These are phyloP conservation scores for Symphodus melops DNA, from an alignment of 2,113 vertebrate species.

Conservation along the genomic window DNA sequence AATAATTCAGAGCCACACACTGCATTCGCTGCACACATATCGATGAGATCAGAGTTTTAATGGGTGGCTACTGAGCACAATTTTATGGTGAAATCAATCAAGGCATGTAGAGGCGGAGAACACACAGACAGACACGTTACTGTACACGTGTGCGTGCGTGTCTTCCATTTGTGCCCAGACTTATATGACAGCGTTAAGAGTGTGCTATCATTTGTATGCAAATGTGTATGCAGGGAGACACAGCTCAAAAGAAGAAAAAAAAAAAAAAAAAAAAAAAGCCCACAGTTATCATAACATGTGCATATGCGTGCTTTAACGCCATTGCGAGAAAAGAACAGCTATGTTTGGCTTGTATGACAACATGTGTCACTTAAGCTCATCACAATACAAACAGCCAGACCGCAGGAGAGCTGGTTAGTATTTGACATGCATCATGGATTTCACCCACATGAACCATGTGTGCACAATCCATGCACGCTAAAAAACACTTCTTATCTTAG, in stretches of 20 bases:
- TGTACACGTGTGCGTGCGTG: conserved; percentile 4
- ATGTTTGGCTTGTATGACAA: conserved; percentile 19
- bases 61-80: conserved; percentile 86
- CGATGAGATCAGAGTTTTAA: conserved; percentile 89
- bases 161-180: conserved; percentile 3
- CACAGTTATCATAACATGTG: background rate
- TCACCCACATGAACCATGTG: conserved; percentile 36
- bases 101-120: conserved; percentile 68
- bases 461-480: conserved; percentile 27
- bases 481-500: conserved; percentile 37
- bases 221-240: conserved; percentile 1
- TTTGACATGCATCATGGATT: conserved; percentile 55
- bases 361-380: conserved; percentile 43
- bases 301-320: conserved; percentile 4
- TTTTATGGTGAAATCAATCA: conserved; percentile 91
- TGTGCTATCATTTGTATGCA: background rate
- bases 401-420: conserved; percentile 55
- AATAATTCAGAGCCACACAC: conserved; percentile 87
- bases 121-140: conserved; percentile 49
- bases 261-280: too few relatives aligned
- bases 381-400: conserved; percentile 35
- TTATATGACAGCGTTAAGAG: background rate
- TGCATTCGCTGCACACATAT: conserved; percentile 85
- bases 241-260: background rate
- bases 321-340: background rate